Conservation (phyloP, 1,140 invertebrate genomes). For the Pemphigus obesinymphae region DNA sequence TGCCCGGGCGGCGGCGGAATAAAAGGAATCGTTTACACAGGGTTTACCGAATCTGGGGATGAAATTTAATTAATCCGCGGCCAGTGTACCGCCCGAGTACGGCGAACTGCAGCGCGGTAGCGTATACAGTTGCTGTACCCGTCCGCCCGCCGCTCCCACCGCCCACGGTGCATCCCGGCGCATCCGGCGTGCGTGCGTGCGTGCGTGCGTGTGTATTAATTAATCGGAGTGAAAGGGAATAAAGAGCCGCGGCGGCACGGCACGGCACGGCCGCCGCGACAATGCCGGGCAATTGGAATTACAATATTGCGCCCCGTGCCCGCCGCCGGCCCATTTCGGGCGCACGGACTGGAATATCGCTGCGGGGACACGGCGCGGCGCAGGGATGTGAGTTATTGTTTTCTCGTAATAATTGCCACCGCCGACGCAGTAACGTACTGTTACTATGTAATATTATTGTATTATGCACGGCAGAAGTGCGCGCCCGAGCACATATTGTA, state of each 20-base stretch:
- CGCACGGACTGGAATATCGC: neutral
- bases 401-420: constrained; percentile 33
- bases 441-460: no score
- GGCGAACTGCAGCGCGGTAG: no score
- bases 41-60: constrained; percentile 16
- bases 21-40: constrained; percentile 36
- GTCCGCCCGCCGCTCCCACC: neutral
- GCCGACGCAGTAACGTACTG: neutral
- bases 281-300: constrained; percentile 24
- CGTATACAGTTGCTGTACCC: neutral
- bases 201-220: constrained; percentile 27
- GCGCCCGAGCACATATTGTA: neutral
- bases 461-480: no score
- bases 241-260: neutral
- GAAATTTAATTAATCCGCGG: constrained; percentile 38
- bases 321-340: neutral
- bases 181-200: neutral
- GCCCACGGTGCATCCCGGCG: neutral
- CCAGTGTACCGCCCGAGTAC: neutral
- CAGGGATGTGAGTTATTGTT: constrained; percentile 5
- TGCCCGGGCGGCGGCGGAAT: constrained; percentile 17
- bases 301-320: constrained; percentile 23
- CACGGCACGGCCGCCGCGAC: neutral
- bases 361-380: neutral
- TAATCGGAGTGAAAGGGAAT: constrained; percentile 23